Conservation (phyloP, 1,140 invertebrate species). For the Littorina saxatilis region DNA sequence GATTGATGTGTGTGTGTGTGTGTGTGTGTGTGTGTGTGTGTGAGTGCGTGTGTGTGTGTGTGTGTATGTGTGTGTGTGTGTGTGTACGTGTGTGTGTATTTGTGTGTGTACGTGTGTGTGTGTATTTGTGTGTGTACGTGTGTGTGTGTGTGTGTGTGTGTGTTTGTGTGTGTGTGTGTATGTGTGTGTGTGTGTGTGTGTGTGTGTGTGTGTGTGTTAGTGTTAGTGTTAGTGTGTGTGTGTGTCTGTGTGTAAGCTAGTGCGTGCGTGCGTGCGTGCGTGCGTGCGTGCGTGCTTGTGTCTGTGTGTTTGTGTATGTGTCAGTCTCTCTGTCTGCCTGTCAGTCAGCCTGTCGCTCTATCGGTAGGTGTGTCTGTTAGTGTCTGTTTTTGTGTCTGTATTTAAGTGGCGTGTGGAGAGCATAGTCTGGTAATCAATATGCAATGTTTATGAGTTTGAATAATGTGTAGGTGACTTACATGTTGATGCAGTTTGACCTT, state of each 20-base stretch:
- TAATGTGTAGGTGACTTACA: too few species aligned
- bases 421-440: too few species aligned
- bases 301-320: background rate
- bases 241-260: background rate
- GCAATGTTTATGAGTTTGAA: too few species aligned
- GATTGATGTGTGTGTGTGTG: too few species aligned
- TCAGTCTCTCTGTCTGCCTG: background rate
- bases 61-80: too few species aligned
- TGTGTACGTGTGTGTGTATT: too few species aligned
- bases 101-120: too few species aligned
- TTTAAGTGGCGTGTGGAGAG: too few species aligned
- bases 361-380: background rate
- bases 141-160: background rate
- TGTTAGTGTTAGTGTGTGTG: background rate
- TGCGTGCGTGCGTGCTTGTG: background rate
- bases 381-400: conserved; percentile 1
- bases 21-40: too few species aligned
- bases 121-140: background rate
- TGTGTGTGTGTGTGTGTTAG: background rate
- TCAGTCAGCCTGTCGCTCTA: background rate
- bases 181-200: background rate
- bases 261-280: background rate
- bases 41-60: too few species aligned
- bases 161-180: background rate
- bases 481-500: too few species aligned